Evolutionary conservation across 2,888 invertebrate species (phyloP), one percentile per base, ranked within the genome.

Genomic region (Sphecodes monilicornis): DNA sequence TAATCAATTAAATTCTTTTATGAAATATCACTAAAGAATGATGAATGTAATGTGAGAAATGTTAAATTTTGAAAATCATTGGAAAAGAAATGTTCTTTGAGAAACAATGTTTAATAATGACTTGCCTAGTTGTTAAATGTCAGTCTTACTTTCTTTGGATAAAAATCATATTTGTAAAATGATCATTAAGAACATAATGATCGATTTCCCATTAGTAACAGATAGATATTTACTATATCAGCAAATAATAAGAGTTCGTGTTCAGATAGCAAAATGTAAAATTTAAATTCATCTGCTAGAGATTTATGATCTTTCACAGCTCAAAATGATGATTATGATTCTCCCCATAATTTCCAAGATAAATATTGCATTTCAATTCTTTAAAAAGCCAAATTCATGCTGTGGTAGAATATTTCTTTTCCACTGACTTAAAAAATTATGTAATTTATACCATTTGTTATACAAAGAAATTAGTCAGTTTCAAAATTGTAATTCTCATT

Each of bases 401-500:
- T 64, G 10, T 10, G 64, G 22, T 18, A 36, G 64, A 36, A 36
- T 64, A 32, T 64, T 64, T 66, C 66, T 66, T 68, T 68, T 39
- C 68, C 39, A 68, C 36, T 68, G 39, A 68, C 39, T 68, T 68
- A 36, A 68, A 68, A 68, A 75, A 41, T 64, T 50, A 3, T 29
- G 70, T 13, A 22, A 73, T 36, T 70, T 36, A 22, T 66, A 60
- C 18, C 18, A 29, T 29, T 29, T 18, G 29, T 36, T 43, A 57
- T 36, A 41, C 22, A 68, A 18, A 29, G 39, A 68, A 57, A 75
- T 78, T 41, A 68, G 32, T 18, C 43, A 41, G n/a, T 72, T 76
- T 36, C 60, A n/a, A 29, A 78, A 36, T 73, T 41, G 46, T 60
- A 70, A 36, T 75, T 75, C 71, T 64, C 79, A 46, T 69, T 39